These are phyloP conservation scores for Microdon myrmicae DNA, from an alignment of 2,888 invertebrate genomes.

Conservation along the genomic window DNA sequence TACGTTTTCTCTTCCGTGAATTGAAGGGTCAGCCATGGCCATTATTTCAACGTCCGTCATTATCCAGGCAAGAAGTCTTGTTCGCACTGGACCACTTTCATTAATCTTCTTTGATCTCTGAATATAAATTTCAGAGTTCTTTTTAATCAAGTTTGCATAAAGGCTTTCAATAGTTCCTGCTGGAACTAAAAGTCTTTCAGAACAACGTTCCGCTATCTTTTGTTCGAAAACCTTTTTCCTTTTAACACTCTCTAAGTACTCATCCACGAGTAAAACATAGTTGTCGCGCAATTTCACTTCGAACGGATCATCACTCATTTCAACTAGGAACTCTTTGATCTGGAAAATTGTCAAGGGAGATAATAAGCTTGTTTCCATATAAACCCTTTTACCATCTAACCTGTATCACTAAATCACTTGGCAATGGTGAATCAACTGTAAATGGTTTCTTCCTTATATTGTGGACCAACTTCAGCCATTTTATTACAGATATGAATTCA, in stretches of 20 bases:
- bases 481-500: conserved; percentile 88
- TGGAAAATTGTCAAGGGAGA: conserved; percentile 60
- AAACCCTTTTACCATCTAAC: conserved; percentile 66
- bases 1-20: conserved; percentile 84
- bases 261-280: conserved; percentile 93
- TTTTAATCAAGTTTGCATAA: conserved; percentile 85
- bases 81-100: conserved; percentile 73
- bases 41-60: conserved; percentile 75
- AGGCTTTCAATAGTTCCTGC: conserved; percentile 90
- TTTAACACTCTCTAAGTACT: conserved; percentile 92
- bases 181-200: conserved; percentile 81
- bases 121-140: conserved; percentile 95
- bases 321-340: conserved; percentile 88
- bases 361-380: conserved; percentile 25
- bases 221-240: conserved; percentile 88
- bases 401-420: conserved; percentile 89
- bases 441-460: conserved; percentile 75
- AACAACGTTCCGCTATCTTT: conserved; percentile 84
- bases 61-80: conserved; percentile 87
- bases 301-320: conserved; percentile 97
- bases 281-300: conserved; percentile 96
- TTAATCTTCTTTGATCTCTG: conserved; percentile 80
- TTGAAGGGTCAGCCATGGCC: conserved; percentile 86
- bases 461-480: conserved; percentile 93
- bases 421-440: conserved; percentile 77